These are phyloP conservation scores for Pangasius djambal DNA, from an alignment of 2,797 vertebrate species.

Conservation along the genomic window DNA sequence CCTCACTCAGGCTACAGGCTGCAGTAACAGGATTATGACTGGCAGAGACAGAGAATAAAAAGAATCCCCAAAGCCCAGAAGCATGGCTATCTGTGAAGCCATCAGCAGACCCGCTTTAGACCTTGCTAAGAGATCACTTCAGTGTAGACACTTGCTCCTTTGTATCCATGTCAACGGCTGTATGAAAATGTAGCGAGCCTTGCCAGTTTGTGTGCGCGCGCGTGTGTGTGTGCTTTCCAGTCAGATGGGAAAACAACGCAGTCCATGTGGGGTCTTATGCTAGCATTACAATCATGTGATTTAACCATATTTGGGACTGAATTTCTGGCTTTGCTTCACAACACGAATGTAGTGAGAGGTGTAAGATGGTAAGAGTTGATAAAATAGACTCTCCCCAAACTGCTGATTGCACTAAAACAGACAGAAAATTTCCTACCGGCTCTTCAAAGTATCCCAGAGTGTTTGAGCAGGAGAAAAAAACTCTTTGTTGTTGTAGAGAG, in stretches of 20 bases:
- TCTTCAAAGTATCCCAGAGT: not conserved
- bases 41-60: not conserved
- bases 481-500: not conserved
- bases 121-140: conserved; percentile 49
- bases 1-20: conserved; percentile 3
- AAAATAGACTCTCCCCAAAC: not conserved
- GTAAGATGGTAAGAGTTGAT: not conserved
- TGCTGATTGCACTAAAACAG: not conserved
- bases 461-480: not conserved
- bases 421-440: not conserved
- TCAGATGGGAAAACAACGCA: conserved; percentile 36
- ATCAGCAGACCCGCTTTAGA: conserved; percentile 28
- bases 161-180: conserved; percentile 52
- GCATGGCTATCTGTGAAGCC: conserved; percentile 6
- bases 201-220: conserved; percentile 19
- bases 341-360: not conserved
- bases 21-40: conserved; percentile 7
- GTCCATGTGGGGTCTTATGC: not conserved
- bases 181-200: conserved; percentile 44
- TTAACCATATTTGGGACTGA: not conserved
- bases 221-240: conserved; percentile 39
- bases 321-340: not conserved
- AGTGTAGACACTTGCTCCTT: conserved; percentile 47
- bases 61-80: not conserved
- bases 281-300: not conserved